Evolutionary conservation across 2,113 vertebrate species (phyloP), one percentile per base, ranked within the genome.

Genomic region (Sorex araneus): DNA sequence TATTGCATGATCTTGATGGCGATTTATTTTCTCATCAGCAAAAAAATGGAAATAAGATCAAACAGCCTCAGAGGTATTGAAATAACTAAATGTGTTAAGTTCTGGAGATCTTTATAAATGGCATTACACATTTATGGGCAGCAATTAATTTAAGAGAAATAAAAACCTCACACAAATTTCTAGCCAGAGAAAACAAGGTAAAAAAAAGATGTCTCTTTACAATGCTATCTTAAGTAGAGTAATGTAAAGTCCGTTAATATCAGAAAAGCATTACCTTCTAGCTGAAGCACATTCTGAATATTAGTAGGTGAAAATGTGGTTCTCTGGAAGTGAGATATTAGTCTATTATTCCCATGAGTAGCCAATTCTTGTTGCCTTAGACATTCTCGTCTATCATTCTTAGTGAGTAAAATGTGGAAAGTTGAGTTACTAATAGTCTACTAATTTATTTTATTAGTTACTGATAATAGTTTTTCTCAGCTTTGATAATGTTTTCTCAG

Each of bases 11-110:
- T 34, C 19, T 84, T 30, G 57, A 63, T 32, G 10, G 85, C 19
- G 57, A 43, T 88, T 23, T 79, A 11, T 79, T 78, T 75, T 64
- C 76, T 89, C 25, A 95, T 64, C 85, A 90, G 32, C 36, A 95
- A 91, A 94, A 95, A 91, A 94, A 92, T 87, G 47, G 69, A 43
- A 94, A 91, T 27, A 84, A 80, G 57, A 12, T 69, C 54, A 86
- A 16, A 54, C 7, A 82, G 18, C 15, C 18, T 87, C 34, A 63
- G 34, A 1, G 1, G 28, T 75, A 74, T 2, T 93, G 28, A 70
- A 74, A 94, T 32, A 95, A 84, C 60, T 43, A 80, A 85, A 45
- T n/a, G 50, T 32, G 54, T 23, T 32, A 88, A 60, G 8, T 69
- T 69, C 47, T 74, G 8, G 16, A 92, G 19, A 54, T 36, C 15